Conservation (phyloP, 2,797 vertebrate species). For the Poeciliopsis presidionis region DNA sequence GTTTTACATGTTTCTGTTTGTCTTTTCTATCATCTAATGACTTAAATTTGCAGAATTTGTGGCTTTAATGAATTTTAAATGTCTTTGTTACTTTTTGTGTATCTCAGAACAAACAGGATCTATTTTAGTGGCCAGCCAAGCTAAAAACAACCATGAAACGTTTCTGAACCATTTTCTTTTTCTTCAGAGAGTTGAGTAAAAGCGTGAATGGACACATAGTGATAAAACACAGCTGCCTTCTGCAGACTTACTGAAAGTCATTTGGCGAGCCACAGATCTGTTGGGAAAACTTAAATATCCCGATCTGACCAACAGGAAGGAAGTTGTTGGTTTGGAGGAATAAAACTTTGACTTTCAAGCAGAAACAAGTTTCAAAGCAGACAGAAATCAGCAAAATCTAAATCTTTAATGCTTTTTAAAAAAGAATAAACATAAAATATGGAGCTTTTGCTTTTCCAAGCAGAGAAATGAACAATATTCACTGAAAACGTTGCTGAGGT, state of each 20-base stretch:
- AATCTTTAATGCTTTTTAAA: neutral
- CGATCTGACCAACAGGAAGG: neutral
- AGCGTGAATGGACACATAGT: neutral
- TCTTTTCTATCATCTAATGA: neutral
- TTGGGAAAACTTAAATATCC: constrained; percentile 2
- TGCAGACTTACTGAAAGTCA: neutral
- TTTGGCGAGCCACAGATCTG: neutral
- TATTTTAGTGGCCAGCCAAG: neutral
- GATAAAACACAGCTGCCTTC: neutral
- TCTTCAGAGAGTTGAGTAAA: neutral
- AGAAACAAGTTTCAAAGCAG: neutral
- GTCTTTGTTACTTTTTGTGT: neutral
- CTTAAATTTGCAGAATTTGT: neutral
- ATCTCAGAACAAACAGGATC: neutral
- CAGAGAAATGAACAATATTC: neutral
- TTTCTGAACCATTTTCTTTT: neutral
- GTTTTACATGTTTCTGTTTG: neutral
- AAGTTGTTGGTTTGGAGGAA: neutral
- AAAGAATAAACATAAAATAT: neutral
- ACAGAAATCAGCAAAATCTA: neutral
- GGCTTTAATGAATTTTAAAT: neutral
- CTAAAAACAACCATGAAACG: neutral
- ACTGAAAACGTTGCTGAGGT: neutral
- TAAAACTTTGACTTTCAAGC: neutral
- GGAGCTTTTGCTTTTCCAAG: neutral